These are phyloP conservation scores for Pelobates cultripes DNA, from an alignment of 2,797 vertebrate genomes.

Conservation along the genomic window DNA sequence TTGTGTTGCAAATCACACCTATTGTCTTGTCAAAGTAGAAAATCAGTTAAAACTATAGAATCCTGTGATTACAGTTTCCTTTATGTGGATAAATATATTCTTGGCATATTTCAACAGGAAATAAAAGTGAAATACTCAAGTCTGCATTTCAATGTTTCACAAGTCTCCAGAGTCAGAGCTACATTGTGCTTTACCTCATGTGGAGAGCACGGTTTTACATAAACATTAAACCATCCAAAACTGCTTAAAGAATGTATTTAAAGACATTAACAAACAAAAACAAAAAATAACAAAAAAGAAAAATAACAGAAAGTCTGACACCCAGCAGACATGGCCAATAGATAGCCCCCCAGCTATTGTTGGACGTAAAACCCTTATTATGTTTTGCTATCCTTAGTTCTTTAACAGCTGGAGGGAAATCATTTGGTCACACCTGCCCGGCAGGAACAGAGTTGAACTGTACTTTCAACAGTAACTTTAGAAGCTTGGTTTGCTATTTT, in stretches of 20 bases:
- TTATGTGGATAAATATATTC: background rate
- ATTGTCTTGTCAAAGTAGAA: background rate
- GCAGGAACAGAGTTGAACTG: too few species aligned
- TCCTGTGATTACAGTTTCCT: background rate
- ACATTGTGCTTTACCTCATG: constrained; percentile 7
- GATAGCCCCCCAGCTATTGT: too few species aligned
- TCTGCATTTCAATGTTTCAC: constrained; percentile 11
- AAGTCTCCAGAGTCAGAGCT: background rate
- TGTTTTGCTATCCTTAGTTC: too few species aligned
- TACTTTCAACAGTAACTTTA: too few species aligned
- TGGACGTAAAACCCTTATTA: too few species aligned
- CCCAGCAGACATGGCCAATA: too few species aligned
- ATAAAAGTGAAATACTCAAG: background rate
- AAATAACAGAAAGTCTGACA: too few species aligned
- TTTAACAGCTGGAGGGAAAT: too few species aligned
- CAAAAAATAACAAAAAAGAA: too few species aligned
- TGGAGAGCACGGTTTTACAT: background rate
- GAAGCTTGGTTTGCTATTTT: too few species aligned
- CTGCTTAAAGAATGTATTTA: background rate
- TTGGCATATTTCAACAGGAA: constrained; percentile 8
- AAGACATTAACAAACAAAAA: background rate
- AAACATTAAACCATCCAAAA: constrained; percentile 4
- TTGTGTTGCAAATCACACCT: too few species aligned
- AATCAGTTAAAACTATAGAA: background rate
- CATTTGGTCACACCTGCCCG: too few species aligned